These are phyloP conservation scores for Oligia latruncula DNA, from an alignment of 2,888 invertebrate species.

Conservation along the genomic window DNA sequence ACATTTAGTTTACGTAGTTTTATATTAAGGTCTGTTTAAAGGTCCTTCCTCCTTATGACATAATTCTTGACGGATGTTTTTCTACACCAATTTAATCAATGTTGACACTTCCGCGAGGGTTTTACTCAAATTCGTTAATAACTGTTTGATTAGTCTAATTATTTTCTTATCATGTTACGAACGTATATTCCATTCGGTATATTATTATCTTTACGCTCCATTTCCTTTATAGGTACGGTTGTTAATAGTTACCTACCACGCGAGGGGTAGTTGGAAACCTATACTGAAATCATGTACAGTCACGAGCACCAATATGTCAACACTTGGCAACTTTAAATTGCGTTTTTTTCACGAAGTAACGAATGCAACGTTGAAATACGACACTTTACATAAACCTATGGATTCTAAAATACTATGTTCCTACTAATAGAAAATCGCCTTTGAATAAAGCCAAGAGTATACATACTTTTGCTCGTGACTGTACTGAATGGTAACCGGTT, in stretches of 20 bases:
- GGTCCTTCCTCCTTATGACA: background rate
- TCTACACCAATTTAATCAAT: constrained; percentile 5
- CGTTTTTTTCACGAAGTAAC: no score
- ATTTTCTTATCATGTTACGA: constrained; percentile 24
- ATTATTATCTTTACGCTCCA: constrained; percentile 4
- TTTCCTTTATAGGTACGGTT: background rate
- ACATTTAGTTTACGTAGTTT: background rate
- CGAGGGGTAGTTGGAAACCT: background rate
- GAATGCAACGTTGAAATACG: no score
- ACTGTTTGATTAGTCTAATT: constrained; percentile 29
- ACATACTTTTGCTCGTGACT: no score
- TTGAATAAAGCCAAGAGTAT: no score
- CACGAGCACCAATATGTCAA: no score
- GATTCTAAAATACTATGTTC: no score
- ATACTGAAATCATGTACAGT: no score
- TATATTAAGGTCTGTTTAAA: background rate
- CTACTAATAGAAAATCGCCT: no score
- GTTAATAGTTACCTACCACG: no score
- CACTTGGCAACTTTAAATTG: no score
- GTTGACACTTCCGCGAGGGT: background rate
- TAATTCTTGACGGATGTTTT: constrained; percentile 13
- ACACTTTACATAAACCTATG: no score
- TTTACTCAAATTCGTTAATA: constrained; percentile 9
- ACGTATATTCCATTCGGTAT: constrained; percentile 8
- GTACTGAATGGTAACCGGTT: no score